Conservation (phyloP, 2,113 vertebrate species). For the Petroica traversi region DNA sequence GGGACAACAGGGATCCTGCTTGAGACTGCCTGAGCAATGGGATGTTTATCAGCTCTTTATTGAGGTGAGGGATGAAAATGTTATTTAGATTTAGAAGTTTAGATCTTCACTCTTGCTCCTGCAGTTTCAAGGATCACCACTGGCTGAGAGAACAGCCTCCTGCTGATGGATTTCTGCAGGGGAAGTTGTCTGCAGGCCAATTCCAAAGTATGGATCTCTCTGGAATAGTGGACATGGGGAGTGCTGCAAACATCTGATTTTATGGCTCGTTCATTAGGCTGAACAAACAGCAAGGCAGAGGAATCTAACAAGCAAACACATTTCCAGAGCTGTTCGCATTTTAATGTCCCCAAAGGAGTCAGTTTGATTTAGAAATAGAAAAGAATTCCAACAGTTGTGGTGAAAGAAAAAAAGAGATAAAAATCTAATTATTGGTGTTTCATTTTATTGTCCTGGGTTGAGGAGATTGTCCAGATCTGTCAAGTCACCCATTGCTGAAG, state of each 20-base stretch:
- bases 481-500: not conserved
- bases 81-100: not conserved
- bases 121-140: not conserved
- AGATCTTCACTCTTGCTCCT: not conserved
- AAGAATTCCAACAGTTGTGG: not conserved
- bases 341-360: not conserved
- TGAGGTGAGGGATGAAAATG: not conserved
- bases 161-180: not conserved
- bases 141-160: not conserved
- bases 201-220: not conserved
- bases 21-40: accelerated
- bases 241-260: not conserved
- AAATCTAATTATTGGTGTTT: not conserved
- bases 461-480: not conserved
- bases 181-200: not conserved
- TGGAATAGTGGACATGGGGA: accelerated
- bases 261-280: not conserved
- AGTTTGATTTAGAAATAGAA: not conserved
- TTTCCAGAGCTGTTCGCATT: not conserved
- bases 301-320: not conserved
- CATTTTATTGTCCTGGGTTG: not conserved
- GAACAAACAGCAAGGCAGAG: not conserved
- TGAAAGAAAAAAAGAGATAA: not conserved
- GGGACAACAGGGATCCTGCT: not conserved
- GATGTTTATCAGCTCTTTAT: not conserved